Evolutionary conservation across 2,113 vertebrate species (phyloP), one percentile per base, ranked within the genome.

Genomic region (Saccopteryx bilineata): DNA sequence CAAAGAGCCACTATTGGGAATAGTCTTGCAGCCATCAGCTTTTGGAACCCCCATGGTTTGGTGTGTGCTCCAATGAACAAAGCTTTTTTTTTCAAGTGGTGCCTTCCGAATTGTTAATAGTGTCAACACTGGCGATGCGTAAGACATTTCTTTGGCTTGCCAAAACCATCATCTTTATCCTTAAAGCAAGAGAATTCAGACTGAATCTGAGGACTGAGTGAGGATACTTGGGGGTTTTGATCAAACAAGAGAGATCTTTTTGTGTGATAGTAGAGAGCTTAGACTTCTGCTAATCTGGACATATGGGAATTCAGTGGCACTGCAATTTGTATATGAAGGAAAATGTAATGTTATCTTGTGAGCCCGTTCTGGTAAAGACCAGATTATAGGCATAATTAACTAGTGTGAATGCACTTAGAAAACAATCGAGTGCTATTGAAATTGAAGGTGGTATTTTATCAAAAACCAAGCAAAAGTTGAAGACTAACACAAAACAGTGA

Each of bases 241-340:
- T 80, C 68, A 39, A 68, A 1, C 8, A 12, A 79, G 18, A 50
- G 69, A 50, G 23, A 71, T 5, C 26, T 84, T 78, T 71, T 88
- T 11, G 24, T 39, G 21, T n/a, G 11, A 84, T 48, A 9, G 2
- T 56, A 10, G 11, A 58, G 39, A 60, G 9, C 54, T 86, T 74
- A 65, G 31, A 87, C 50, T 85, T 89, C 18, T 80, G 26, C 31
- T 80, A 71, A 66, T 54, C 5, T 91, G 31, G 7, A 1, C 78
- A 72, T 69, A 9, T 61, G 63, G 60, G 31, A 18, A 68, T 83
- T 87, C 79, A 19, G n/a, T 69, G n/a, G 21, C 58, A 50, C 28
- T 69, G 39, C 39, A 71, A 93, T 82, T 87, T 96, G 79, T 19
- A 52, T 74, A 50, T 74, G 39, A 95, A 76, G 71, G 69, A 61